A percentile compares a stretch with the other conserved stretches of the same genome.
Conservation (phyloP, 2,113 vertebrate species). For the Crotalus tigris region DNA sequence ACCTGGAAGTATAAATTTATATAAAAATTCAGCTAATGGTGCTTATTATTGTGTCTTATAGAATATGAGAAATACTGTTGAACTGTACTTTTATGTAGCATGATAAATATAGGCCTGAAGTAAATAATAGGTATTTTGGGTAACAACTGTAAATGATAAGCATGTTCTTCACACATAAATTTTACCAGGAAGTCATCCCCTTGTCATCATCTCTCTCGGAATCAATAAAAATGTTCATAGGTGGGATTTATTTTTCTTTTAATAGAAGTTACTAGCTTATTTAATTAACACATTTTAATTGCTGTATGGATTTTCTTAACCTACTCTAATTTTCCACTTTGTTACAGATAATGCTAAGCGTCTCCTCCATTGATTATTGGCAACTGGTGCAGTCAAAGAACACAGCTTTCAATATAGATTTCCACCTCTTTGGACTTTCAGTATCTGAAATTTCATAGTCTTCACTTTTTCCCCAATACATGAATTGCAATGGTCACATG, state of each 20-base stretch:
- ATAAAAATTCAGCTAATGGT: neutral
- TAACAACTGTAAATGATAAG: conserved; percentile 6
- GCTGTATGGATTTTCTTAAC: conserved; percentile 48
- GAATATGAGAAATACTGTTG: neutral
- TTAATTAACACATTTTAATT: conserved; percentile 55
- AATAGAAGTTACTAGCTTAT: conserved; percentile 16
- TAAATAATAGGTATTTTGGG: neutral
- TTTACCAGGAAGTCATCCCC: conserved; percentile 26
- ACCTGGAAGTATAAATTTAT: neutral
- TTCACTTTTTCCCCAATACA: conserved; percentile 45
- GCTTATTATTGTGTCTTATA: neutral
- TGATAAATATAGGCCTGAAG: neutral
- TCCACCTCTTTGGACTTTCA: conserved; percentile 36
- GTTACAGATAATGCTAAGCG: conserved; percentile 70
- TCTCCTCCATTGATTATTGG: conserved; percentile 53
- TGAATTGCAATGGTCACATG: conserved; percentile 98
- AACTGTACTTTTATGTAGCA: neutral
- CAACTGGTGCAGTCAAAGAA: conserved; percentile 46
- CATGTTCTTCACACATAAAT: conserved; percentile 4
- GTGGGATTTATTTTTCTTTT: conserved; percentile 16
- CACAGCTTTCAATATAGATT: conserved; percentile 38
- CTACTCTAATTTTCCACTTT: conserved; percentile 51
- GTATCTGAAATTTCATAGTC: conserved; percentile 41
- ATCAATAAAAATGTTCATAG: conserved; percentile 34
- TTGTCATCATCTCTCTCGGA: conserved; percentile 25